Percentiles rank a stretch among this genome's conserved stretches.
Evolutionary conservation across 2,888 invertebrate species (phyloP).

Genomic region (Agrypnus murinus): DNA sequence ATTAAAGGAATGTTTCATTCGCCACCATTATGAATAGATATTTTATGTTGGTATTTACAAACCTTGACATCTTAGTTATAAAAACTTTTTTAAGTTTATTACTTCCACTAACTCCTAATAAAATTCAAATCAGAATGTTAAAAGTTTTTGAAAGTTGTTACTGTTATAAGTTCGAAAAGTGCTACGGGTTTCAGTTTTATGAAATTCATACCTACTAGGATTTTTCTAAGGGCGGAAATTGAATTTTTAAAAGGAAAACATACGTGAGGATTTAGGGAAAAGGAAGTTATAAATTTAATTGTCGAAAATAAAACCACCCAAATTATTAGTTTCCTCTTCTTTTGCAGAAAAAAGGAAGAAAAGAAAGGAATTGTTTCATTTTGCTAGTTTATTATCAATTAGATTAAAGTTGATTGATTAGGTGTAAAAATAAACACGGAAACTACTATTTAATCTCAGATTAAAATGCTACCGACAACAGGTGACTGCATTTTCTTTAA

Average conservation of each 20-base stretch:
- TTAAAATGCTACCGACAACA: constrained; percentile 22
- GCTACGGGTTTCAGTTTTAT: constrained; percentile 33
- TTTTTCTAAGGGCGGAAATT: constrained; percentile 35
- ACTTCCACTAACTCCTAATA: constrained; percentile 45
- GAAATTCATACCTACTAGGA: constrained; percentile 42
- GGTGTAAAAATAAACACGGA: no score
- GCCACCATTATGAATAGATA: constrained; percentile 1
- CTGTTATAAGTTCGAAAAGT: constrained; percentile 42
- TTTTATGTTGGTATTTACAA: neutral
- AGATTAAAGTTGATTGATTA: no score
- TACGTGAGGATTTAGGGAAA: neutral
- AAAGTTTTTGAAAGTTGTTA: constrained; percentile 45
- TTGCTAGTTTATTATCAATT: no score
- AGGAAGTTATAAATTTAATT: no score
- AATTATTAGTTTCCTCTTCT: no score
- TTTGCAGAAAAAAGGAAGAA: no score
- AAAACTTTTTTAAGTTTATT: constrained; percentile 44
- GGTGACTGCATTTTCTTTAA: constrained; percentile 29
- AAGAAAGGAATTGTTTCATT: no score
- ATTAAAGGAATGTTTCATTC: no score
- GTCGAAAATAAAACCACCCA: no score
- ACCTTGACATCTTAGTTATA: constrained; percentile 39
- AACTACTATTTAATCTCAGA: no score
- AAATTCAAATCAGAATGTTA: constrained; percentile 48
- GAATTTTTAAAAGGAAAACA: constrained; percentile 36